Evolutionary conservation across 2,797 vertebrate genomes (phyloP).

Genomic region (Bovichtus diacanthus): DNA sequence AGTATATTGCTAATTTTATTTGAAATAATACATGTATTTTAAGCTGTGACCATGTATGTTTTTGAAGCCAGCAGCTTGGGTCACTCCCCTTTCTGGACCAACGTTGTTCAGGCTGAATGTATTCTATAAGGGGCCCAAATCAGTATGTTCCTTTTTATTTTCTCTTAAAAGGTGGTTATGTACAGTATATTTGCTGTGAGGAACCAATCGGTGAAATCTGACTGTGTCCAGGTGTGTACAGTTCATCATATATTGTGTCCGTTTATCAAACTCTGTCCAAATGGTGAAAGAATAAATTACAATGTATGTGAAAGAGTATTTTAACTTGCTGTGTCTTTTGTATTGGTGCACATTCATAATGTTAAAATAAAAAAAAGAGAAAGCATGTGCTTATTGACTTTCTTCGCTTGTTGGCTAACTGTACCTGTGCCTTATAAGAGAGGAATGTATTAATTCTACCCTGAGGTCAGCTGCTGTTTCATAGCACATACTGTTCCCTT

Average conservation of each 20-base stretch:
- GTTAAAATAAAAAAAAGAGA: conserved; percentile 20
- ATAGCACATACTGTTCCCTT: conserved; percentile 18
- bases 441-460: conserved; percentile 43
- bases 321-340: conserved; percentile 38
- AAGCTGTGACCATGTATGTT: conserved; percentile 63
- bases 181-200: conserved; percentile 64
- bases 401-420: background rate
- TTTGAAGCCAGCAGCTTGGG: conserved; percentile 68
- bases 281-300: conserved; percentile 74
- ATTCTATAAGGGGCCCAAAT: conserved; percentile 63
- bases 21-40: conserved; percentile 52
- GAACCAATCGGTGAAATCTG: conserved; percentile 40
- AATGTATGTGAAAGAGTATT: conserved; percentile 57
- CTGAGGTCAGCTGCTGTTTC: background rate
- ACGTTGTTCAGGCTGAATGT: conserved; percentile 80
- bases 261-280: conserved; percentile 61
- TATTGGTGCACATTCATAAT: conserved; percentile 30
- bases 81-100: conserved; percentile 63
- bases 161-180: conserved; percentile 53
- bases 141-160: conserved; percentile 35
- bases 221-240: conserved; percentile 59
- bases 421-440: background rate
- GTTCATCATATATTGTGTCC: conserved; percentile 63
- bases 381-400: background rate
- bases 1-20: conserved; percentile 53